Evolutionary conservation across 2,113 vertebrate genomes (phyloP).

Genomic region (Arothron firmamentum): DNA sequence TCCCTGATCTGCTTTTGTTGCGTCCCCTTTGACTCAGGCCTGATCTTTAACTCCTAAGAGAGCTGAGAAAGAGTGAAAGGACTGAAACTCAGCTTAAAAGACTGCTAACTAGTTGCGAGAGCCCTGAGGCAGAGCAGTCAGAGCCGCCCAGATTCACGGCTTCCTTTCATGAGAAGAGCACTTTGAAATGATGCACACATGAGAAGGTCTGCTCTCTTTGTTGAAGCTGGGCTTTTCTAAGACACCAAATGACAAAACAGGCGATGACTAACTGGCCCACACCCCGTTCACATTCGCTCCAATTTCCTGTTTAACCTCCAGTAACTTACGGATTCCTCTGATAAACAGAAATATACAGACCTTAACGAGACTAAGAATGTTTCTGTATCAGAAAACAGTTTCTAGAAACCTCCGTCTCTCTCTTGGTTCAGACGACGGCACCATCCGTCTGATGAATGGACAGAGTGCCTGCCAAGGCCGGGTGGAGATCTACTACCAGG

Average conservation of each 20-base stretch:
- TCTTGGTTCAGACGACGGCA: conserved; percentile 80
- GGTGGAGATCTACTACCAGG: conserved; percentile 88
- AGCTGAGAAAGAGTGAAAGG: conserved; percentile 17
- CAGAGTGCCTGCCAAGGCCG: conserved; percentile 81
- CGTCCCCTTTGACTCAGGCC: conserved; percentile 5
- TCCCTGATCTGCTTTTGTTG: conserved; percentile 40
- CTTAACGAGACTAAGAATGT: neutral
- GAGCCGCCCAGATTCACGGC: too few species aligned
- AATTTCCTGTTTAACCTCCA: neutral
- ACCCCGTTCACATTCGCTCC: conserved; percentile 18
- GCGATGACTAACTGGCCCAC: conserved; percentile 19
- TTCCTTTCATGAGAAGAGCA: conserved; percentile 2
- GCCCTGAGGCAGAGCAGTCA: too few species aligned
- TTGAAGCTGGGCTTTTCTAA: conserved; percentile 22
- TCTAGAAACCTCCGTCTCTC: neutral
- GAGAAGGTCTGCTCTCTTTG: conserved; percentile 47
- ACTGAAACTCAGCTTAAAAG: conserved; percentile 13
- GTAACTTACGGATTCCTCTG: neutral
- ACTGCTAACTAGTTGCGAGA: too few species aligned
- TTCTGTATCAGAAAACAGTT: neutral
- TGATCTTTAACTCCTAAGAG: conserved; percentile 24
- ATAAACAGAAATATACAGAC: neutral
- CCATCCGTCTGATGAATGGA: conserved; percentile 81
- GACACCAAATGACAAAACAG: conserved; percentile 5
- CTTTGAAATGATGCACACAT: conserved; percentile 37